These are phyloP conservation scores for Chrysina gloriosa DNA, from an alignment of 2,888 invertebrate genomes.

Conservation along the genomic window DNA sequence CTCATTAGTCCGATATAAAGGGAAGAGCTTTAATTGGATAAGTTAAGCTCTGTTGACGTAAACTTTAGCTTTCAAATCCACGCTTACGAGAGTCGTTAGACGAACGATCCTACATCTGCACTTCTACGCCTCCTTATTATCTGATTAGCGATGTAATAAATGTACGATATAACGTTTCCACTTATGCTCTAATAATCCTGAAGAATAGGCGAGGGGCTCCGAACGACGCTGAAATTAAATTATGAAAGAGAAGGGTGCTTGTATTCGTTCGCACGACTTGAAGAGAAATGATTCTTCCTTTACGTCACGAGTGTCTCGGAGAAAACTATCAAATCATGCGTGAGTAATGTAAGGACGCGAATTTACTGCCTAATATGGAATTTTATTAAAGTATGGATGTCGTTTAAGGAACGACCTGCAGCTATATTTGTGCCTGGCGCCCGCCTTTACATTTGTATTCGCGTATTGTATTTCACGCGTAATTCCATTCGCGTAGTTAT, in stretches of 20 bases:
- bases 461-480: not conserved
- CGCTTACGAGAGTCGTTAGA: conserved; percentile 54
- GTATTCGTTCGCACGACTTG: not conserved
- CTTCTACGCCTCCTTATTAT: conserved; percentile 41
- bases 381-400: not conserved
- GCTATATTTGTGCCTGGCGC: not conserved
- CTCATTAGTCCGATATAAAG: conserved; percentile 61
- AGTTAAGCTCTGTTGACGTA: conserved; percentile 62
- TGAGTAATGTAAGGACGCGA: conserved; percentile 7
- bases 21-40: conserved; percentile 63
- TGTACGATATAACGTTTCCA: conserved; percentile 39
- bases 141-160: conserved; percentile 42
- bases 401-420: not conserved
- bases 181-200: conserved; percentile 39
- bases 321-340: conserved; percentile 19
- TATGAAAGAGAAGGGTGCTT: conserved; percentile 8
- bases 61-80: conserved; percentile 59
- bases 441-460: not conserved
- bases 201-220: conserved; percentile 16
- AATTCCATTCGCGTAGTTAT: not conserved
- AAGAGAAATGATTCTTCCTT: conserved; percentile 7
- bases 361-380: conserved; percentile 4
- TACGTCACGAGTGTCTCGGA: not conserved
- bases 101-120: conserved; percentile 53
- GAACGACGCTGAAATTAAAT: conserved; percentile 30